Percentiles rank a stretch among this genome's conserved stretches.
phyloP scores from a whole-genome alignment of 2,797 vertebrate genomes.

The Gambelia wislizenii region DNA sequence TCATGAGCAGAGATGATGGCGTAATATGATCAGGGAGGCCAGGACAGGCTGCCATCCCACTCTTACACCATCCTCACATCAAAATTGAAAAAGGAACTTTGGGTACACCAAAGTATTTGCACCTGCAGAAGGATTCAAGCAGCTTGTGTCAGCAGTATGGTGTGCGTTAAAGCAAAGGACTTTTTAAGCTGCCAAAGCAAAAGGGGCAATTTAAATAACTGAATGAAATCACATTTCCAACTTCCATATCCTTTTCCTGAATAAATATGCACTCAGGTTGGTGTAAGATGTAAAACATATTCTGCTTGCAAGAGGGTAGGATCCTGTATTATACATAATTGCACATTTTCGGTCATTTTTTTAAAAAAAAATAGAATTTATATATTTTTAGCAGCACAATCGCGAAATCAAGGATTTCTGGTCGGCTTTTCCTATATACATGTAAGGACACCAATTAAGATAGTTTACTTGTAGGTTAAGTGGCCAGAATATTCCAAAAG shows the following conservation, averaged over 20 bases:
- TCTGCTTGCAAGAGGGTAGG: neutral
- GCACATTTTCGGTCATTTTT: neutral
- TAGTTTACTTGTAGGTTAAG: neutral
- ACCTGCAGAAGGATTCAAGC: neutral
- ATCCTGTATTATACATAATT: neutral
- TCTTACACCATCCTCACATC: neutral
- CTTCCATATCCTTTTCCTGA: neutral
- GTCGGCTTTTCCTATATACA: neutral
- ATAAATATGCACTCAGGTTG: neutral
- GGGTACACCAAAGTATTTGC: neutral
- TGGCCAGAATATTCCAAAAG: constrained; percentile 1
- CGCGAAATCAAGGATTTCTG: neutral
- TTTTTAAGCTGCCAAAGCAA: neutral
- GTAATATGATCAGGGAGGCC: neutral
- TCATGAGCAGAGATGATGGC: neutral
- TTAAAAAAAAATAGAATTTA: no score
- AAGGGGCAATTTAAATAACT: neutral
- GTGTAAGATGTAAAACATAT: neutral
- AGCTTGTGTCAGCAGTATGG: constrained; percentile 16
- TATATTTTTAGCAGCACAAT: neutral
- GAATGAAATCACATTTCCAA: neutral
- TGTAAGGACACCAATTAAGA: neutral
- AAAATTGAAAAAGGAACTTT: neutral
- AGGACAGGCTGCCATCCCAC: neutral
- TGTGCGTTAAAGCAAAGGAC: neutral